These are phyloP conservation scores for Trididemnum clinides DNA, from an alignment of 23 tunicate species.

Conservation along the genomic window DNA sequence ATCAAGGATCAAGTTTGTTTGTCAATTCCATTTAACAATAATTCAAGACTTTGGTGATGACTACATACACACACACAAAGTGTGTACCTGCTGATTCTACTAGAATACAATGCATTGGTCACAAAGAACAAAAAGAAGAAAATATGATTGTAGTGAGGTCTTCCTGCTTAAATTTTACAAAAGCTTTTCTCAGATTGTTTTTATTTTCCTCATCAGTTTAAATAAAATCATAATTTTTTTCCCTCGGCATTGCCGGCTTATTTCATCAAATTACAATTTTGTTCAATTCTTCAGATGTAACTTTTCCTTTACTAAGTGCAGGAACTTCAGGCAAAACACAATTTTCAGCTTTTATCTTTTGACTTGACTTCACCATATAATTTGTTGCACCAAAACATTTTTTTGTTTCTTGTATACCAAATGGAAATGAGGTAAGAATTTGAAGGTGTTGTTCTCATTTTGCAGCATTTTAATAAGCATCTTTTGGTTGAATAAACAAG, in stretches of 20 bases:
- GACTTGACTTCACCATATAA: constrained; percentile 3
- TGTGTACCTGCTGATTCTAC: constrained; percentile 40
- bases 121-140: not conserved
- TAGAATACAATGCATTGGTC: constrained; percentile 23
- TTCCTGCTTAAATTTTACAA: constrained; percentile 1
- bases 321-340: constrained; percentile 19
- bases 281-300: not conserved
- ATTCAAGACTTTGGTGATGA: constrained; percentile 18
- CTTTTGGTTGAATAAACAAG: too few relatives aligned
- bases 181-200: constrained; percentile 24
- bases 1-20: not conserved
- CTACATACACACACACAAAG: constrained; percentile 23
- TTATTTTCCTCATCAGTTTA: not conserved
- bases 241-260: constrained; percentile 12
- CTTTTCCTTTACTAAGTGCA: constrained; percentile 1
- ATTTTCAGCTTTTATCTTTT: constrained; percentile 7
- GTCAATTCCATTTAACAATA: constrained; percentile 1
- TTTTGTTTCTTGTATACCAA: not conserved
- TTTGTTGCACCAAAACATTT: constrained; percentile 1
- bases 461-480: not conserved
- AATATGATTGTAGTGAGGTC: not conserved
- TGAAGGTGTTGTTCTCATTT: not conserved
- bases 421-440: constrained; percentile 4
- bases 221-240: not conserved
- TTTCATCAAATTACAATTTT: not conserved